Percentiles rank a stretch among this genome's conserved stretches.
Evolutionary conservation across 2,797 vertebrate species (phyloP).

Genomic region (Sebastolobus altivelis): DNA sequence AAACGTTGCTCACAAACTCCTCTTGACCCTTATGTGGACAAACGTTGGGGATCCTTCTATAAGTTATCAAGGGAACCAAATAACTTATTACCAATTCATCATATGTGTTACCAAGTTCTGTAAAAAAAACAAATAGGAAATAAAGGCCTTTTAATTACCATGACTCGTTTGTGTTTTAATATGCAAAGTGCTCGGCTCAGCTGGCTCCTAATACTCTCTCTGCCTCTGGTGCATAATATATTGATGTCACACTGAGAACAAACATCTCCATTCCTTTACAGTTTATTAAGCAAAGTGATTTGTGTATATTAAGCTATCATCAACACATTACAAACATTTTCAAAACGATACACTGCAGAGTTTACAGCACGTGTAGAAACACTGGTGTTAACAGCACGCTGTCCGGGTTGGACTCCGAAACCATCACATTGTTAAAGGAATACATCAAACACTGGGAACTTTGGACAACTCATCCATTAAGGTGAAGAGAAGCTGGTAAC

Average conservation of each 20-base stretch:
- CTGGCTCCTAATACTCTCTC: slow-evolving; percentile 3
- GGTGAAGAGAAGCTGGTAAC: slow-evolving; percentile 13
- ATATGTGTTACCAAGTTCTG: slow-evolving; percentile 89
- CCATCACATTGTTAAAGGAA: slow-evolving; percentile 22
- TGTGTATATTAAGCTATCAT: slow-evolving; percentile 42
- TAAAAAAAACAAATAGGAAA: slow-evolving; percentile 88
- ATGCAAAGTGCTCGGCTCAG: slow-evolving; percentile 27
- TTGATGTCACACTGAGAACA: slow-evolving; percentile 28
- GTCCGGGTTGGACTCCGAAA: slow-evolving; percentile 21
- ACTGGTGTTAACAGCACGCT: neutral
- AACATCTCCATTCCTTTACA: slow-evolving; percentile 27
- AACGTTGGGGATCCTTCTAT: slow-evolving; percentile 84
- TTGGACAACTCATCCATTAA: neutral
- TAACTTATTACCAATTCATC: slow-evolving; percentile 88
- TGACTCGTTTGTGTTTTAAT: slow-evolving; percentile 69
- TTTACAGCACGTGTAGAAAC: slow-evolving; percentile 29
- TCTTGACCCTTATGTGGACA: slow-evolving; percentile 84
- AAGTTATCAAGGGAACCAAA: slow-evolving; percentile 88
- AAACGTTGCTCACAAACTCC: slow-evolving; percentile 87
- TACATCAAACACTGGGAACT: neutral
- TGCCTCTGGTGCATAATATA: slow-evolving; percentile 7
- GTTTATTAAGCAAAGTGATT: slow-evolving; percentile 66
- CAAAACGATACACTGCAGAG: slow-evolving; percentile 23
- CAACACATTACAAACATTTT: slow-evolving; percentile 45
- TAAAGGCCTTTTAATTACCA: slow-evolving; percentile 90